phyloP scores from a whole-genome alignment of 1,140 invertebrate species.

The Drosophila bocqueti region DNA sequence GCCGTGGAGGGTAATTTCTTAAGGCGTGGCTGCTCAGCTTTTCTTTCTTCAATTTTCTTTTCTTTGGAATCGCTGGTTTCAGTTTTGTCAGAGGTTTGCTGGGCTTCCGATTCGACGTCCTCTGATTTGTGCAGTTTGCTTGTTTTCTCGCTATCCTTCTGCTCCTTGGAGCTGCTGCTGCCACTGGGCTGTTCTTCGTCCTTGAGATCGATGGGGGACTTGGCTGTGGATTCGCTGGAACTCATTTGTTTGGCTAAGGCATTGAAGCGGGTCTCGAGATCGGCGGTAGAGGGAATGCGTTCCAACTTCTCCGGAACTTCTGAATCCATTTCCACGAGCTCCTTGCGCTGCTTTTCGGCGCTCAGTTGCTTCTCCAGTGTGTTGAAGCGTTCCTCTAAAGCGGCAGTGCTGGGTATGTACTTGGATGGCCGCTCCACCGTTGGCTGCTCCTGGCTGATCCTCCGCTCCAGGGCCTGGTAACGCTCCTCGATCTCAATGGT shows the following conservation, averaged over 20 bases:
- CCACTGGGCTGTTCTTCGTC: conserved; percentile 19
- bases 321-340: conserved; percentile 11
- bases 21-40: conserved; percentile 46
- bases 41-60: not conserved
- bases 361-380: conserved; percentile 68
- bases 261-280: conserved; percentile 72
- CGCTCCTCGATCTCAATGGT: conserved; percentile 81
- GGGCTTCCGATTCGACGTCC: conserved; percentile 27
- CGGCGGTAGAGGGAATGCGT: conserved; percentile 70
- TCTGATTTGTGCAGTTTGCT: conserved; percentile 38
- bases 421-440: conserved; percentile 34
- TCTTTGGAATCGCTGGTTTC: conserved; percentile 18
- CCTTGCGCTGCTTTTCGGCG: conserved; percentile 51
- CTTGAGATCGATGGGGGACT: conserved; percentile 53
- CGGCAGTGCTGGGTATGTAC: conserved; percentile 70
- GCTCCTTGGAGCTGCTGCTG: conserved; percentile 27
- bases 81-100: conserved; percentile 21
- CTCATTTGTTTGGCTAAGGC: conserved; percentile 68
- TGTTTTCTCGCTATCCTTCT: conserved; percentile 35
- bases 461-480: conserved; percentile 67
- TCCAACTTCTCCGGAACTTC: conserved; percentile 38
- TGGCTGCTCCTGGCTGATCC: conserved; percentile 64
- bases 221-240: conserved; percentile 49
- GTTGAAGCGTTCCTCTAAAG: conserved; percentile 71
- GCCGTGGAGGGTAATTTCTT: conserved; percentile 78